phyloP scores from a whole-genome alignment of 2,113 vertebrate species.

The Myotis yumanensis region DNA sequence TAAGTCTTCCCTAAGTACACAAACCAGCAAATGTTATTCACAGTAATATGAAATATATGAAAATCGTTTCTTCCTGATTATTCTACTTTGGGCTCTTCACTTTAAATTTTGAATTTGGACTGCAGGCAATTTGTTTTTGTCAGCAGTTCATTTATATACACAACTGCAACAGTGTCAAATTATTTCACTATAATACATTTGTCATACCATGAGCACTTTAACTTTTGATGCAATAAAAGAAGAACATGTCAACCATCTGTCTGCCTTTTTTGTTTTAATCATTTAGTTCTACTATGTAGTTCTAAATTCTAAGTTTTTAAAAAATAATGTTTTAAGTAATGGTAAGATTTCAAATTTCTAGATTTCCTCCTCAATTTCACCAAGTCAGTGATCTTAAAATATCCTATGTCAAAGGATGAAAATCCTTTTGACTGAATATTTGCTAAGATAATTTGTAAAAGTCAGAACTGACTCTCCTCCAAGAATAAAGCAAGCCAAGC shows the following conservation, averaged over 20 bases:
- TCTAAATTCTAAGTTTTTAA: constrained; percentile 44
- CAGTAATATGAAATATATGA: constrained; percentile 63
- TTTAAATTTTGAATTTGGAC: constrained; percentile 72
- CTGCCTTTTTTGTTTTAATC: constrained; percentile 44
- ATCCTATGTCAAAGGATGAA: not conserved
- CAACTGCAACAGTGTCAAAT: constrained; percentile 64
- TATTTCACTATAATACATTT: constrained; percentile 70
- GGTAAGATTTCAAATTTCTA: constrained; percentile 15
- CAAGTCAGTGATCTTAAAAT: constrained; percentile 32
- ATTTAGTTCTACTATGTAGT: constrained; percentile 2
- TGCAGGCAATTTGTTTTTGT: constrained; percentile 75
- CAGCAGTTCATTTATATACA: constrained; percentile 64
- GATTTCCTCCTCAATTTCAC: constrained; percentile 33
- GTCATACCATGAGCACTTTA: constrained; percentile 63
- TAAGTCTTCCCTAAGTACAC: constrained; percentile 57
- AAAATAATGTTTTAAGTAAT: not conserved
- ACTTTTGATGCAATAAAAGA: constrained; percentile 64
- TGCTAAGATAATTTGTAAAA: constrained; percentile 35
- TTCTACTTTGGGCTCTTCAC: constrained; percentile 65
- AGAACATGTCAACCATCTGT: constrained; percentile 71
- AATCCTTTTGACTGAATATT: constrained; percentile 25
- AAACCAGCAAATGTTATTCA: constrained; percentile 51
- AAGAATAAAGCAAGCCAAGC: constrained; percentile 21
- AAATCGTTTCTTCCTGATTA: constrained; percentile 74
- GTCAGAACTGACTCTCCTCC: not conserved